phyloP scores from a whole-genome alignment of 2,113 vertebrate genomes.

The Synodontis membranacea region DNA sequence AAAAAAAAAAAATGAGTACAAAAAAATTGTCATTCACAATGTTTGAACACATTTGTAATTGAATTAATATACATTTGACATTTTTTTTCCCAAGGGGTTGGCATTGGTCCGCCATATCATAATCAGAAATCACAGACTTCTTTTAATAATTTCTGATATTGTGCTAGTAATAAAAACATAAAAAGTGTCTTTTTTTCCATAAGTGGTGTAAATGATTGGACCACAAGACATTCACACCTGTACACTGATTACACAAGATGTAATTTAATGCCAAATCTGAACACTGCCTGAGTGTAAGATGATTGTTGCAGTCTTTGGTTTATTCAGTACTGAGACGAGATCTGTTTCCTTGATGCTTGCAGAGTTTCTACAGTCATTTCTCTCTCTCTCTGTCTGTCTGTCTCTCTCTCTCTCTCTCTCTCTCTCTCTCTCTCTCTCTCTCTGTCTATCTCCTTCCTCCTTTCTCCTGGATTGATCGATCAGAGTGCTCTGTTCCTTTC shows the following conservation, averaged over 20 bases:
- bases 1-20: too few relatives aligned
- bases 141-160: too few relatives aligned
- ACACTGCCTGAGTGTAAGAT: not conserved
- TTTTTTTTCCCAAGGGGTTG: too few relatives aligned
- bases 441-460: not conserved
- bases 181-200: not conserved
- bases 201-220: not conserved
- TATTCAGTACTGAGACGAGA: not conserved
- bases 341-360: not conserved
- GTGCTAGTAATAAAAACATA: too few relatives aligned
- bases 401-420: not conserved
- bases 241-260: not conserved
- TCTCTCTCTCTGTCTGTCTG: not conserved
- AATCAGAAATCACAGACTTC: too few relatives aligned
- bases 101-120: too few relatives aligned
- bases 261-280: not conserved
- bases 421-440: not conserved
- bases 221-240: not conserved
- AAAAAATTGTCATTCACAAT: too few relatives aligned
- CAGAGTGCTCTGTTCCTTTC: conserved; percentile 22
- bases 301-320: not conserved
- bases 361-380: not conserved
- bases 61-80: too few relatives aligned
- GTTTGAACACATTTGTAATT: too few relatives aligned
- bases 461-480: conserved; percentile 19